Evolutionary conservation across 2,113 vertebrate species (phyloP).

Genomic region (Morone saxatilis): DNA sequence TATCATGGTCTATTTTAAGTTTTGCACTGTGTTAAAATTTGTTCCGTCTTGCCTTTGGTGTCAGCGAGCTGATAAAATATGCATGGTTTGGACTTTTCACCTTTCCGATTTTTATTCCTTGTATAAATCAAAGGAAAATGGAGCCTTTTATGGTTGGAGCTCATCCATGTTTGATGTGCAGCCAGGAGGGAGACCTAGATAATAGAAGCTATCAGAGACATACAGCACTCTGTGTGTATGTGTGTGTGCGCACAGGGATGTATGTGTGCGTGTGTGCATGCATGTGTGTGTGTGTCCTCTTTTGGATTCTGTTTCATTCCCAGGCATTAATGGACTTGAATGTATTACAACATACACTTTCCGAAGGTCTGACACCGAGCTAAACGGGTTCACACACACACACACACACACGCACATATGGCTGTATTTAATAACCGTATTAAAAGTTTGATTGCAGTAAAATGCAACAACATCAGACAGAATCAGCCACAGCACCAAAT

Average conservation of each 20-base stretch:
- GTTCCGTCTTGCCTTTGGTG: constrained; percentile 79
- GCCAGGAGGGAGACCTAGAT: constrained; percentile 83
- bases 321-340: constrained; percentile 67
- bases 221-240: constrained; percentile 51
- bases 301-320: constrained; percentile 59
- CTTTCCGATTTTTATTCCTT: constrained; percentile 82
- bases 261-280: not conserved
- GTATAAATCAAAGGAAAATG: constrained; percentile 84
- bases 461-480: constrained; percentile 7
- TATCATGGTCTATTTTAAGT: constrained; percentile 72
- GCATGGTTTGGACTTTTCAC: constrained; percentile 82
- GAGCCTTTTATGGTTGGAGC: constrained; percentile 82
- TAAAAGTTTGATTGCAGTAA: constrained; percentile 25
- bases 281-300: constrained; percentile 34
- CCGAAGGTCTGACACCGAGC: constrained; percentile 55
- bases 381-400: constrained; percentile 56
- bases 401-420: not conserved
- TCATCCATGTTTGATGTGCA: constrained; percentile 85
- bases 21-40: constrained; percentile 72
- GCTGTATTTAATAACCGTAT: constrained; percentile 27
- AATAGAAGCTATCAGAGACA: constrained; percentile 80
- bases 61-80: constrained; percentile 77
- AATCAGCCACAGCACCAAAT: constrained; percentile 38
- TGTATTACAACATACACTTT: constrained; percentile 57
- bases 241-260: constrained; percentile 2